These are phyloP conservation scores for Drosophila trapezifrons DNA, from an alignment of 1,140 invertebrate genomes.

Conservation along the genomic window DNA sequence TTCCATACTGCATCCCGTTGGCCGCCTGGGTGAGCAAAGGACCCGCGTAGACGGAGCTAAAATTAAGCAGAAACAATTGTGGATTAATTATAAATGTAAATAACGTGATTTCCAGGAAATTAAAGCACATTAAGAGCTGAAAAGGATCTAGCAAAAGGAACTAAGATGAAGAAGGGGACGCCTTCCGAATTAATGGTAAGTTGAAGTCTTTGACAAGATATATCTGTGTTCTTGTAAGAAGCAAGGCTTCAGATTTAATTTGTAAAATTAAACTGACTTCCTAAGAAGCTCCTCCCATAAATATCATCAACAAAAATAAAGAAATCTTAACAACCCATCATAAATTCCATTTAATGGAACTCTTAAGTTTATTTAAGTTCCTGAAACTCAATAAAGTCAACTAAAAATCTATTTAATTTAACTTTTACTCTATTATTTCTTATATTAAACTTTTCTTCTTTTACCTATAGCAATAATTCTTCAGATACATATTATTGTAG, in stretches of 20 bases:
- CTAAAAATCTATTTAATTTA: not conserved
- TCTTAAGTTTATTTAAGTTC: too few relatives aligned
- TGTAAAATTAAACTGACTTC: not conserved
- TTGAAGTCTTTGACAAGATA: not conserved
- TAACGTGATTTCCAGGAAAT: too few relatives aligned
- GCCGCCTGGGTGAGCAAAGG: constrained; percentile 68
- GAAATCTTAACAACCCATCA: too few relatives aligned
- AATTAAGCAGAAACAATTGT: constrained; percentile 1
- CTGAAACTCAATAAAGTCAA: not conserved
- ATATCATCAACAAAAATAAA: not conserved
- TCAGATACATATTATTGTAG: constrained; percentile 82
- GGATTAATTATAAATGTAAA: not conserved
- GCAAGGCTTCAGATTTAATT: too few relatives aligned
- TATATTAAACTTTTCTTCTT: not conserved
- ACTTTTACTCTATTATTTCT: not conserved
- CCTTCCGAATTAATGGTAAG: not conserved
- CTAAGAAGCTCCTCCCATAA: not conserved
- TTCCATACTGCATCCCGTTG: constrained; percentile 77
- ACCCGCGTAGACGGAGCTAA: constrained; percentile 76
- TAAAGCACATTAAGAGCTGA: too few relatives aligned
- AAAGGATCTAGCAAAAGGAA: not conserved
- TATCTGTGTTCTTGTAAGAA: not conserved
- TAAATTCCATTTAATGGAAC: too few relatives aligned
- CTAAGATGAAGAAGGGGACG: not conserved
- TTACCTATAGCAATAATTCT: constrained; percentile 83